phyloP scores from a whole-genome alignment of 2,797 vertebrate species.

The Sebastolobus altivelis region DNA sequence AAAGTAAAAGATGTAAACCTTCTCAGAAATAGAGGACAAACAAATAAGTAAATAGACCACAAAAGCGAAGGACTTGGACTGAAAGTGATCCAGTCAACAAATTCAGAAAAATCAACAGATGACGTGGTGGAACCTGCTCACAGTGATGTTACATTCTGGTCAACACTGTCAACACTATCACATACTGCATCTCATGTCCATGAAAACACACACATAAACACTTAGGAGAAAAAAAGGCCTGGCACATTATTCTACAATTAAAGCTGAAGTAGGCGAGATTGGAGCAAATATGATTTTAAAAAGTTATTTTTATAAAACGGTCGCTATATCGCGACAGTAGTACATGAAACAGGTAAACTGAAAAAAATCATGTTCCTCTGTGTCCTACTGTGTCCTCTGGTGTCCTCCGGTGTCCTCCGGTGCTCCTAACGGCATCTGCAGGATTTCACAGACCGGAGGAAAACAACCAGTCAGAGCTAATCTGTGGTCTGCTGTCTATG shows the following conservation, averaged over 20 bases:
- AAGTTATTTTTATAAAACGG: no score
- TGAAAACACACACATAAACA: background rate
- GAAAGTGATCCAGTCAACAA: background rate
- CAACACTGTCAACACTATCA: background rate
- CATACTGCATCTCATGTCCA: background rate
- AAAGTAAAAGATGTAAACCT: background rate
- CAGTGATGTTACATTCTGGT: background rate
- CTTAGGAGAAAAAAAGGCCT: background rate
- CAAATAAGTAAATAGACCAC: background rate
- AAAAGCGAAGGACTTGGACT: background rate
- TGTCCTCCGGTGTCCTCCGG: no score
- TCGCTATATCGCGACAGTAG: no score
- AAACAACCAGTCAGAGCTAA: no score
- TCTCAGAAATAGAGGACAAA: background rate
- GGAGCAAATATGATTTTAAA: no score
- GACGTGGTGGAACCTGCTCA: background rate
- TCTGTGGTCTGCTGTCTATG: no score
- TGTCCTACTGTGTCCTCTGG: no score
- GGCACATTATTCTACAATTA: background rate
- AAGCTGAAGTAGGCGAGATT: no score
- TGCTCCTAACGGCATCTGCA: no score
- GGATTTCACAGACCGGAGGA: no score
- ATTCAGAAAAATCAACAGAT: background rate
- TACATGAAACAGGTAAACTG: no score
- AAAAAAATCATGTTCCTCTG: no score